Conservation (phyloP, 2,888 invertebrate species). For the Trypoxylon attenuatum region DNA sequence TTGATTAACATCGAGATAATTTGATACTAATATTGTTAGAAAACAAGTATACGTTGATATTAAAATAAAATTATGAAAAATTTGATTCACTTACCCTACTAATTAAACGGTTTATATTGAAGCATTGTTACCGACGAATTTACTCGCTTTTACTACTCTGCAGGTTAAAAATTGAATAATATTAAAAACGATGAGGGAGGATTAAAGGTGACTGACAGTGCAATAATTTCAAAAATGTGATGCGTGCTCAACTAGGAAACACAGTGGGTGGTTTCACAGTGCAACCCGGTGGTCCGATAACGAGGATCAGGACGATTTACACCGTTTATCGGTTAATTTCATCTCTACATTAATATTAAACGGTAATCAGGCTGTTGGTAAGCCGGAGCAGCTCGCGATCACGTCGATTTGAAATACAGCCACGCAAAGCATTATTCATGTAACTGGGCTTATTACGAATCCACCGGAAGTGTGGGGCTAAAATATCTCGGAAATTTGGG, state of each 20-base stretch:
- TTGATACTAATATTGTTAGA: too few species aligned
- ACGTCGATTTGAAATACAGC: slow-evolving; percentile 8
- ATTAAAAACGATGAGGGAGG: too few species aligned
- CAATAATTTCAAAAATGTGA: too few species aligned
- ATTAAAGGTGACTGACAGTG: not conserved
- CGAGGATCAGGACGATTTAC: slow-evolving; percentile 22
- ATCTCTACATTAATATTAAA: slow-evolving; percentile 39
- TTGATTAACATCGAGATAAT: too few species aligned
- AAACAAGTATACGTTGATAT: too few species aligned
- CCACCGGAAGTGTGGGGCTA: slow-evolving; percentile 6
- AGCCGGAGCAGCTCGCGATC: not conserved
- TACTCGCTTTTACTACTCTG: too few species aligned
- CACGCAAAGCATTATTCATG: slow-evolving; percentile 34
- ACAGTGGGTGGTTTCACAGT: not conserved
- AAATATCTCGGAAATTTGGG: slow-evolving; percentile 35
- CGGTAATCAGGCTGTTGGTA: slow-evolving; percentile 24
- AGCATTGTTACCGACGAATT: too few species aligned
- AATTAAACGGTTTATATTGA: too few species aligned
- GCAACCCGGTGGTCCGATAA: slow-evolving; percentile 9
- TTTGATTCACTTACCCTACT: too few species aligned
- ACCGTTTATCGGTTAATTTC: slow-evolving; percentile 42
- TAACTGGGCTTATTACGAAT: slow-evolving; percentile 26
- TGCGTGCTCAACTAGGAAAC: too few species aligned
- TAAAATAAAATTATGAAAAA: too few species aligned
- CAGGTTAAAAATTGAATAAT: too few species aligned